Evolutionary conservation across 2,113 vertebrate species (phyloP), one percentile per base, ranked within the genome.

Genomic region (Mormyrus iriodes): DNA sequence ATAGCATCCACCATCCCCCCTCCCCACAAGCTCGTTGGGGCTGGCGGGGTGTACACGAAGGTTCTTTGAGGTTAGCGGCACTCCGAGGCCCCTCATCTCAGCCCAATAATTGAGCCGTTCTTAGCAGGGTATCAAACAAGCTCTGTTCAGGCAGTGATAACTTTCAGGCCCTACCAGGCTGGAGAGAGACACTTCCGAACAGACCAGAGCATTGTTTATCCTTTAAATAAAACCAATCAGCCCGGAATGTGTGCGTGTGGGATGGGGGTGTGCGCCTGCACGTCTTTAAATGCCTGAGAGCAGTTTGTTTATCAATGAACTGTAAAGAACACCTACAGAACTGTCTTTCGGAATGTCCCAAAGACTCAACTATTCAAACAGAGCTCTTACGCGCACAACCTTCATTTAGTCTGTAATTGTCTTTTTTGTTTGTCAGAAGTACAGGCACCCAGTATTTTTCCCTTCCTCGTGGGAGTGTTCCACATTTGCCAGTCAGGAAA

Each of bases 151-250:
- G 39, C 2, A 53, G 90, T 89, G 89, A 90, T 91, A 84, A 13
- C n/a, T 27, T 84, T 61, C 91, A 92, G 90, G 90, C 89, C 91
- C 91, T 93, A 92, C 93, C 92, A 92, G 88, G 55, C 55, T 85
- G 46, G 58, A 6, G 46, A 19, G 46, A 82, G 44, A 21, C 24
- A 46, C 15, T 42, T 2, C 17, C 4, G 49, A 21, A 88, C 4
- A 8, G 82, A 46, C 17, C 10, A 4, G 44, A 46, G 21, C 19
- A 0, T 69, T 21, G 27, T 69, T 69, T n/a, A 42, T 48, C 39
- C 31, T 39, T 52, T 39, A 87, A 87, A 87, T 58, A 5, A 87
- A 58, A 42, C n/a, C 53, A 17, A 15, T 58, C 35, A 39, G 53
- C 51, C 19, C 17, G 4, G 52, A 48, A 48, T 31, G 85, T 39